Base-by-base conservation (phyloP, 2,888 invertebrate species). In the Torymus auratus region DNA sequence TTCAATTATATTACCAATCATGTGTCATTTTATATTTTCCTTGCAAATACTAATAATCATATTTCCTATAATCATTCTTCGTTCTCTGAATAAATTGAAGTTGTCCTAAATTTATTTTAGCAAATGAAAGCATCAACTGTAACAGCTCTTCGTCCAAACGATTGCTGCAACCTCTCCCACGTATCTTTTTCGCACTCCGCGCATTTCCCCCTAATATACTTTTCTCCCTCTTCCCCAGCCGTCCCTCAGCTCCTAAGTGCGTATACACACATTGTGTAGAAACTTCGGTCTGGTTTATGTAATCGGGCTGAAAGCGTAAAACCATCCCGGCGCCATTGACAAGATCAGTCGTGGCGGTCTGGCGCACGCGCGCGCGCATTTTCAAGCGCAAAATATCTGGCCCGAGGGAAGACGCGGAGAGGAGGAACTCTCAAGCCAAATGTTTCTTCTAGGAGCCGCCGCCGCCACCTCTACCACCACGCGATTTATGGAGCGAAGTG, bases 401-500 rank as follows among this genome's bases (percentile, higher is more conserved):
- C 77, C 77, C 77, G 67, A 72, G 81, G 81, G 70, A 68, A 50
- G 70, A 77, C 20, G 56, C 50, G 15, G 53, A 52, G 53, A 13
- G 17, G 14, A 11, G 58, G 58, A 72, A 70, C 86, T 87, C 87
- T 87, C 87, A 87, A 41, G 41, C 41, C 88, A 89, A 89, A 88
- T 89, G 89, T 90, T 90, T 89, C 90, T 89, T 89, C 89, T 88
- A 88, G 89, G 87, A 88, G 89, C 41, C 41, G 56, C 87, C 87
- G 87, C 86, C 87, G 86, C 86, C 41, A 15, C 87, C 87, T 86
- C 86, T 87, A 86, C 86, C 87, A 88, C 87, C 88, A 87, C 86
- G 88, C 90, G 89, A 90, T 90, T 90, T 90, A 90, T 90, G 90
- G 90, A 89, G 88, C 89, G 85, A 89, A 89, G 89, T 90, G 90